Conservation (phyloP, 2,113 vertebrate species). For the Chrysochloris asiatica region DNA sequence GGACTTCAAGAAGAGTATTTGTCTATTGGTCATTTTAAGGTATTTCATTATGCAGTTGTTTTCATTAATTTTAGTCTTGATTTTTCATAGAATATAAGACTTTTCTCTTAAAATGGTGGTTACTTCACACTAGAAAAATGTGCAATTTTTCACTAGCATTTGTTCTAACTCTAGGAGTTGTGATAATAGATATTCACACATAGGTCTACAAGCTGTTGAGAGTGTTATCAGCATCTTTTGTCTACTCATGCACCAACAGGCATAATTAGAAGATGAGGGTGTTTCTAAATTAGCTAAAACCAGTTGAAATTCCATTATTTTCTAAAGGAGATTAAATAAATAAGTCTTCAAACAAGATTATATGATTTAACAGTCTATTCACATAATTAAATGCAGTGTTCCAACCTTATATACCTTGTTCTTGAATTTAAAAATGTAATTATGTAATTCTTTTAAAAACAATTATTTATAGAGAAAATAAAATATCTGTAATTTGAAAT, state of each 20-base stretch:
- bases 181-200: not conserved
- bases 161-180: not conserved
- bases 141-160: not conserved
- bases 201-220: not conserved
- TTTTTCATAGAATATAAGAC: not conserved
- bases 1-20: too few relatives aligned
- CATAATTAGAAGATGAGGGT: conserved; percentile 50
- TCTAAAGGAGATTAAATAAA: conserved; percentile 64
- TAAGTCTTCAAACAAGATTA: conserved; percentile 44
- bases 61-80: conserved; percentile 16
- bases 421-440: conserved; percentile 15
- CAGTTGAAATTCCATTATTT: conserved; percentile 56
- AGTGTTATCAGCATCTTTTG: not conserved
- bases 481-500: too few relatives aligned
- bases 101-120: not conserved
- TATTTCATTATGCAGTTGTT: conserved; percentile 2
- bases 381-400: conserved; percentile 3
- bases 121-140: not conserved
- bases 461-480: too few relatives aligned
- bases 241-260: not conserved
- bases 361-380: conserved; percentile 36
- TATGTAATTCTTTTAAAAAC: too few relatives aligned
- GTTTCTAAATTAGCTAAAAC: conserved; percentile 52
- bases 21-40: conserved; percentile 43
- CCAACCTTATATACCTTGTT: rapidly evolving